Evolutionary conservation across 2,888 invertebrate genomes (phyloP).

Genomic region (Palloptera scutellata): DNA sequence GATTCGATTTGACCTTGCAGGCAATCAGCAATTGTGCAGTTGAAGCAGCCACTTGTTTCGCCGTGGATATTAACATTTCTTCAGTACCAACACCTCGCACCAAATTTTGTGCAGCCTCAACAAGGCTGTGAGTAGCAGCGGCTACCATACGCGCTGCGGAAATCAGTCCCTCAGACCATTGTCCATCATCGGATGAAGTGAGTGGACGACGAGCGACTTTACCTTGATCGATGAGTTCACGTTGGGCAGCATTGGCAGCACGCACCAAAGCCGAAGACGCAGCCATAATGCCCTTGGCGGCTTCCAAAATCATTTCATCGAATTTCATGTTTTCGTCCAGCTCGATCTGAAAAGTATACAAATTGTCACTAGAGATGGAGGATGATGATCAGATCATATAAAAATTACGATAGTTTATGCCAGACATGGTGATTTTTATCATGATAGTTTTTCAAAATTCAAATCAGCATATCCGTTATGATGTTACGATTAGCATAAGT

Average conservation of each 20-base stretch:
- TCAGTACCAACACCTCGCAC: conserved; percentile 92
- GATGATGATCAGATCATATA: not conserved
- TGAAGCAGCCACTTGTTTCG: conserved; percentile 94
- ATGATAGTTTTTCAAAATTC: not conserved
- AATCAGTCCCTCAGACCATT: conserved; percentile 97
- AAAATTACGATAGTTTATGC: not conserved
- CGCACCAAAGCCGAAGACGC: conserved; percentile 97
- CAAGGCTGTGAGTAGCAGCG: conserved; percentile 96
- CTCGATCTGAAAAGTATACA: conserved; percentile 51
- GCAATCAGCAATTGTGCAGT: conserved; percentile 98
- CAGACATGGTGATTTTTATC: not conserved
- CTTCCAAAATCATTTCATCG: conserved; percentile 98
- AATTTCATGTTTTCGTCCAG: conserved; percentile 92
- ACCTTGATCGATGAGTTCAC: conserved; percentile 92
- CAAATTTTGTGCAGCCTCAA: conserved; percentile 96
- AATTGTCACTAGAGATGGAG: not conserved
- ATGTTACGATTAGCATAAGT: not conserved
- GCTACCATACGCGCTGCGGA: conserved; percentile 96
- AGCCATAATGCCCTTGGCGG: conserved; percentile 96
- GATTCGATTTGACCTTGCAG: conserved; percentile 98
- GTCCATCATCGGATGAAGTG: conserved; percentile 92
- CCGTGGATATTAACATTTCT: conserved; percentile 95
- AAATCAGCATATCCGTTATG: not conserved
- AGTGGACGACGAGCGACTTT: conserved; percentile 84
- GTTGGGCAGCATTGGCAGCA: conserved; percentile 95